These are phyloP conservation scores for Philonicus albiceps DNA, from an alignment of 2,888 invertebrate species.

Conservation along the genomic window DNA sequence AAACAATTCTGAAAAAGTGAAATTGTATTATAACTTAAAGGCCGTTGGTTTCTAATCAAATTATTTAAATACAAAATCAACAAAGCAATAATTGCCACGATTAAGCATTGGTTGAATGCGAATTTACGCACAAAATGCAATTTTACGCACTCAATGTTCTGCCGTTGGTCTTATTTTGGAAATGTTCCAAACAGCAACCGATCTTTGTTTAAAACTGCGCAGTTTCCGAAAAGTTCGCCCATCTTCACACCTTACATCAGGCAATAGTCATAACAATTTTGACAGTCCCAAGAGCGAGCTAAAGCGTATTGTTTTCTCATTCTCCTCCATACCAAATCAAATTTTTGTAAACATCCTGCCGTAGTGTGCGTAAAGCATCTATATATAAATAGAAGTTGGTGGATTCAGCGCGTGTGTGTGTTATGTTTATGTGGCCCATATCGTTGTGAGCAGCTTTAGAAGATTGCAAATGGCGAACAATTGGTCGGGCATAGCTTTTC, in stretches of 20 bases:
- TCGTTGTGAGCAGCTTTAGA: constrained; percentile 21
- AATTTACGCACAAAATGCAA: not conserved
- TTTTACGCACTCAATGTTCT: not conserved
- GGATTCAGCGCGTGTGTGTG: not conserved
- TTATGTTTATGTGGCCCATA: constrained; percentile 33
- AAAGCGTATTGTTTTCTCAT: not conserved
- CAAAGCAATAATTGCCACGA: not conserved
- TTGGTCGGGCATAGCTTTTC: constrained; percentile 53
- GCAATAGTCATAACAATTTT: not conserved
- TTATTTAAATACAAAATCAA: not conserved
- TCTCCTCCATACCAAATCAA: constrained; percentile 26
- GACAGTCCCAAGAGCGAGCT: not conserved
- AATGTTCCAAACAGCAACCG: not conserved
- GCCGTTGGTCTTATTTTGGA: not conserved
- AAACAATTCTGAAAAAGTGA: no score
- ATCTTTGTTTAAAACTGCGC: not conserved
- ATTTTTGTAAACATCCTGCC: constrained; percentile 36
- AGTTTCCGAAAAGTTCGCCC: not conserved
- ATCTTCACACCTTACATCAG: not conserved
- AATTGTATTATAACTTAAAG: no score
- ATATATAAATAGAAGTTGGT: constrained; percentile 19
- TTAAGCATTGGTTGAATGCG: not conserved
- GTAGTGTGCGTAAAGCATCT: not conserved
- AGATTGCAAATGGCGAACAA: constrained; percentile 57
- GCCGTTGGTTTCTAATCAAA: no score